These are phyloP conservation scores for Notechis scutatus DNA, from an alignment of 2,113 vertebrate species.

Conservation along the genomic window DNA sequence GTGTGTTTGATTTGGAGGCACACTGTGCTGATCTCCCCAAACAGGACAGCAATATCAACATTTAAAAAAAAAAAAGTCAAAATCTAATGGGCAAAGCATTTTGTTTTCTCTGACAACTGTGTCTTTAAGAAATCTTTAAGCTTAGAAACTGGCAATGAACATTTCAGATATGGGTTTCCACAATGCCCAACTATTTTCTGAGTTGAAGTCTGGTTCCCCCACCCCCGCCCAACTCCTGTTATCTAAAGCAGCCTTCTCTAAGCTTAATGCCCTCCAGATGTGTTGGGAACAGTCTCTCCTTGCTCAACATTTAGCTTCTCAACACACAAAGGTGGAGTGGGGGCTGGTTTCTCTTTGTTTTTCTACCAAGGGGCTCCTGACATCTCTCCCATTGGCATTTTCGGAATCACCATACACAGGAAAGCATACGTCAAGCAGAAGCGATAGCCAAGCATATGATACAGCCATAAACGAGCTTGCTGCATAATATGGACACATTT, in stretches of 20 bases:
- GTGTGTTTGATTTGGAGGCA: neutral
- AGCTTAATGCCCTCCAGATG: neutral
- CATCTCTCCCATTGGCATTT: neutral
- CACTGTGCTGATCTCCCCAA: neutral
- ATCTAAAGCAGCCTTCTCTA: neutral
- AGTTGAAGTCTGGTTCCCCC: neutral
- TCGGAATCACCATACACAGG: neutral
- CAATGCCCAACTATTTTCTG: neutral
- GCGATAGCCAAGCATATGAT: neutral
- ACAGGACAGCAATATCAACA: neutral
- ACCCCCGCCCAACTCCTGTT: neutral
- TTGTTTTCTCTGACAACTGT: neutral
- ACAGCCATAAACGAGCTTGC: neutral
- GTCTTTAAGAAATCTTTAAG: neutral
- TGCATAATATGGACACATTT: neutral
- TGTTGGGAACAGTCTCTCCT: neutral
- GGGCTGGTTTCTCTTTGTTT: neutral
- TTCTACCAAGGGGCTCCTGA: neutral
- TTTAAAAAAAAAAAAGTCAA: neutral
- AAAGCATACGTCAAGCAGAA: neutral
- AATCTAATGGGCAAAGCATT: neutral
- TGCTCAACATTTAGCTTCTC: neutral
- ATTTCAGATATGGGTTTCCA: neutral
- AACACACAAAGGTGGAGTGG: neutral
- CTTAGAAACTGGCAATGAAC: neutral